Base-by-base conservation (phyloP, 2,113 vertebrate genomes). In the Thunnus maccoyii region DNA sequence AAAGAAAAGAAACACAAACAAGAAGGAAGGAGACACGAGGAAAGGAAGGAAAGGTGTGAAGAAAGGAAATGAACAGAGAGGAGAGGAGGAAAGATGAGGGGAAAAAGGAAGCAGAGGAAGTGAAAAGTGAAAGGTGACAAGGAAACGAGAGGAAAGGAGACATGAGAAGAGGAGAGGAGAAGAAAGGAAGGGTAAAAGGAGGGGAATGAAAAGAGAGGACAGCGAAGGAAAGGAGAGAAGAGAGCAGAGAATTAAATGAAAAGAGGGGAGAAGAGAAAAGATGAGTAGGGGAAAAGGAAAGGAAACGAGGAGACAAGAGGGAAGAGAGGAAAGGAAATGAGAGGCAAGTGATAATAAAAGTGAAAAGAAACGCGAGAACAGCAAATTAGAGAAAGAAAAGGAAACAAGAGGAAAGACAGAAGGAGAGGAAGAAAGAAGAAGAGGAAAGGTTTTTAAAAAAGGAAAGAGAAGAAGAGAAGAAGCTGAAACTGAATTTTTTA, bases 161-260 rank as follows among this genome's bases (percentile, higher is more conserved):
- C n/a, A n/a, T n/a, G n/a, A 11, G 18, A 62, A 13, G 36, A 55
- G n/a, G 16, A 62, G 9, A 83, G 48, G 73, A 88, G n/a, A 0
- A 25, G 13, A 27, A n/a, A 66, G 36, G 71, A 85, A 1, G 25
- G 4, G 27, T 27, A 27, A 3, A 27, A 3, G 27, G 27, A 27
- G 3, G 27, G 27, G 3, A 27, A 22, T 22, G 22, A 22, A 76
- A 1, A 41, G 7, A 27, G 55, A 25, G n/a, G 22, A 22, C 22
- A 22, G 22, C 32, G 6, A 11, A 41, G 13, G 12, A 54, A 27
- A 22, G 22, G 22, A 22, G 22, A 22, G 69, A 22, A 41, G 20
- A 16, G 1, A 16, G 27, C 3, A 30, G 22, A 22, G 1, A 22
- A 22, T 22, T 22, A 22, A 30, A 30, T 3, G 4, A 30, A 30